A percentile compares a stretch with the other conserved stretches of the same genome.
Evolutionary conservation across 2,888 invertebrate species (phyloP).

Genomic region (Drosophila meridiana): DNA sequence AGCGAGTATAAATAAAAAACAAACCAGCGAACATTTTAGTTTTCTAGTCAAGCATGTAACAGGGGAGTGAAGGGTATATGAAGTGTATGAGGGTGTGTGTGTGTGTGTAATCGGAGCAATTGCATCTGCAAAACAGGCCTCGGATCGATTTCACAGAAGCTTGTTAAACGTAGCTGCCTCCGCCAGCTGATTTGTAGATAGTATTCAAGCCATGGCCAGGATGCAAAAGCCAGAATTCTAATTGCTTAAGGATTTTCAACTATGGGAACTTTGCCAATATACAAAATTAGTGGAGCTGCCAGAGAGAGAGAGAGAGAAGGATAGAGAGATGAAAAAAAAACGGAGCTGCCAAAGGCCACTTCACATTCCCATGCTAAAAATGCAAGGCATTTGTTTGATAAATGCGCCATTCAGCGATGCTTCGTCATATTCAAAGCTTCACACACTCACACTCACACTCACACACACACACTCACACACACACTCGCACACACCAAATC

Average conservation of each 20-base stretch:
- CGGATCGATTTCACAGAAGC: constrained; percentile 65
- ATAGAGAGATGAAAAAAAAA: too few relatives aligned
- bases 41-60: constrained; percentile 44
- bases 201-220: constrained; percentile 27
- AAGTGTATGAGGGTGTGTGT: constrained; percentile 9
- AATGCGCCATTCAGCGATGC: constrained; percentile 53
- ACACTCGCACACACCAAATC: constrained; percentile 43
- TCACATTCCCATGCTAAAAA: constrained; percentile 25
- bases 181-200: constrained; percentile 46
- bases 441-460: constrained; percentile 18
- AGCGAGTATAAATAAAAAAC: constrained; percentile 9
- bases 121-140: constrained; percentile 44
- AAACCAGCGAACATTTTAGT: constrained; percentile 39
- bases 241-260: not conserved
- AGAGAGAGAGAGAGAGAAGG: too few relatives aligned
- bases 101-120: constrained; percentile 56
- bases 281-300: not conserved
- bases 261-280: constrained; percentile 11
- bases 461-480: not conserved
- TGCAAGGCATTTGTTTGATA: constrained; percentile 55
- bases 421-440: constrained; percentile 69
- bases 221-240: constrained; percentile 28
- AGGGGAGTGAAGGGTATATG: constrained; percentile 45
- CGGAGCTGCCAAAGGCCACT: constrained; percentile 11
- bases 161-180: constrained; percentile 44